Evolutionary conservation across 2,797 vertebrate species (phyloP).

Genomic region (Holocentrus rufus): DNA sequence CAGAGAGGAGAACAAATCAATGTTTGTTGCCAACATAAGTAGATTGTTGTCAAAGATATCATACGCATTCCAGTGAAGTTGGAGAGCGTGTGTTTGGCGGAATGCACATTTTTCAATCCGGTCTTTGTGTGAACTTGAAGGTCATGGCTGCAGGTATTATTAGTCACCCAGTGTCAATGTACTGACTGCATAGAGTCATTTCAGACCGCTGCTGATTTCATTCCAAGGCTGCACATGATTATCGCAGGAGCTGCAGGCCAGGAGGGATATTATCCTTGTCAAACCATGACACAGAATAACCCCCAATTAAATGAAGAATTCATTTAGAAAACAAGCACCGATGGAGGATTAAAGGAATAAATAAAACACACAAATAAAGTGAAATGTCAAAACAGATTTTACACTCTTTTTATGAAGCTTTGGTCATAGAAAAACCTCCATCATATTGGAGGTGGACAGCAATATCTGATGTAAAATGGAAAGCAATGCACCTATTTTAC

Average conservation of each 20-base stretch:
- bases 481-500: not conserved
- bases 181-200: not conserved
- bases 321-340: not conserved
- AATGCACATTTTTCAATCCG: constrained; percentile 7
- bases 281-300: not conserved
- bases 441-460: too few species aligned
- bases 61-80: constrained; percentile 16
- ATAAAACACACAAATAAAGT: not conserved
- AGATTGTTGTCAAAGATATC: constrained; percentile 10
- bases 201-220: constrained; percentile 18
- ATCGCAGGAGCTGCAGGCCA: not conserved
- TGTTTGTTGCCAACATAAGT: constrained; percentile 12
- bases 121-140: not conserved
- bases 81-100: constrained; percentile 23
- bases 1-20: constrained; percentile 19
- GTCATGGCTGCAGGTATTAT: constrained; percentile 11
- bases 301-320: too few species aligned
- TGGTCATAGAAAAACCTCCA: too few species aligned
- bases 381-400: too few species aligned
- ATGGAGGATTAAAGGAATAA: not conserved
- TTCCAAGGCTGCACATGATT: not conserved
- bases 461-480: too few species aligned
- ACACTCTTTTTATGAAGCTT: too few species aligned
- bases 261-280: not conserved
- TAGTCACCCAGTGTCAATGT: not conserved